Conservation (phyloP, 2,797 vertebrate species). For the Xiphophorus birchmanni region DNA sequence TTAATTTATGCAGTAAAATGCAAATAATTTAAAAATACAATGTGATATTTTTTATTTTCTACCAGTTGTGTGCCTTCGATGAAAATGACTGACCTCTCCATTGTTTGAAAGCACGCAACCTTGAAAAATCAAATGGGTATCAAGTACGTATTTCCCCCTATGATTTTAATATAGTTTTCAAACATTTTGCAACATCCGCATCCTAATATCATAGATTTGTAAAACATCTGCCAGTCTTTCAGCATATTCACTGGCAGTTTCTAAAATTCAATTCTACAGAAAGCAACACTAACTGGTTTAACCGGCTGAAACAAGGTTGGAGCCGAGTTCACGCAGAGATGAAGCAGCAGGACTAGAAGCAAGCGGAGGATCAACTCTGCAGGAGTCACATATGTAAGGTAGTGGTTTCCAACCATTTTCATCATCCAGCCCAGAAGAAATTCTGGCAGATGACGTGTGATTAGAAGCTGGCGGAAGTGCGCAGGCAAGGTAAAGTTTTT, state of each 20-base stretch:
- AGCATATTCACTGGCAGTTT: neutral
- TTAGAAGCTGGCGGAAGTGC: neutral
- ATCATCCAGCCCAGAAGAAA: neutral
- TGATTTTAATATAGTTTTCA: neutral
- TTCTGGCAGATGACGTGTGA: neutral
- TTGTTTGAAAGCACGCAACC: neutral
- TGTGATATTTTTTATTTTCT: neutral
- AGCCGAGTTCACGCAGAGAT: constrained; percentile 7
- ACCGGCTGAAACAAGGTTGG: neutral
- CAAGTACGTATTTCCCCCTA: neutral
- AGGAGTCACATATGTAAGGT: neutral
- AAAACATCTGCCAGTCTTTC: neutral
- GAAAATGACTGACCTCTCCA: neutral
- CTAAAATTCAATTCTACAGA: neutral
- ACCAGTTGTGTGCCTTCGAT: neutral
- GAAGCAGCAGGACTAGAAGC: neutral
- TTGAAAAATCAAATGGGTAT: neutral
- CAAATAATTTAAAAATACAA: neutral
- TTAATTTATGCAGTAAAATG: neutral
- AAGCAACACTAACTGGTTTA: constrained; percentile 1
- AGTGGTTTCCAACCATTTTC: constrained; percentile 1
- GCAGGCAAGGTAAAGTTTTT: neutral
- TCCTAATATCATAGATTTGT: neutral
- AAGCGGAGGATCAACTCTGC: neutral
- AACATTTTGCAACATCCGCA: neutral